Conservation (phyloP, 2,797 vertebrate species). For the Luscinia megarhynchos region DNA sequence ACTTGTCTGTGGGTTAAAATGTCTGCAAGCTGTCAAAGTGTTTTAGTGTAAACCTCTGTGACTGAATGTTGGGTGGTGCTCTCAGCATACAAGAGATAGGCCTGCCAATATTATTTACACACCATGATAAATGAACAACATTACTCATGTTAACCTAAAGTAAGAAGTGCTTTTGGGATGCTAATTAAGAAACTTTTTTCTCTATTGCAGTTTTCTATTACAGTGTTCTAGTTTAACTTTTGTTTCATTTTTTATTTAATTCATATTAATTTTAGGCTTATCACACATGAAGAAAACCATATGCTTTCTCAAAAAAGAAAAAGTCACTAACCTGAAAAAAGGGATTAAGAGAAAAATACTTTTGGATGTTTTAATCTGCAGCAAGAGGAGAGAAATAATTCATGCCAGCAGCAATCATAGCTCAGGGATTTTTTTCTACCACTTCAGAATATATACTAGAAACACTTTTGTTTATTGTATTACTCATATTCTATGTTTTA, state of each 20-base stretch:
- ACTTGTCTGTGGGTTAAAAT: slow-evolving; percentile 44
- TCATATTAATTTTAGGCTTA: background rate
- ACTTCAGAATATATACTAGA: background rate
- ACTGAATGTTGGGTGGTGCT: background rate
- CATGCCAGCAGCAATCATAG: background rate
- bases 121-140: background rate
- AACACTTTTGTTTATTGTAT: background rate
- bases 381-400: background rate
- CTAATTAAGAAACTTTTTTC: background rate
- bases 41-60: slow-evolving; percentile 36
- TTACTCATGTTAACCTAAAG: background rate
- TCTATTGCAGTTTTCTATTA: background rate
- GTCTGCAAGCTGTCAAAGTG: slow-evolving; percentile 45
- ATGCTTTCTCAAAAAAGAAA: background rate
- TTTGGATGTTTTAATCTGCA: slow-evolving; percentile 27
- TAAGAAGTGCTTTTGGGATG: background rate
- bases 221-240: background rate
- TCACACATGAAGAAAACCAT: background rate
- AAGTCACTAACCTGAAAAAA: background rate
- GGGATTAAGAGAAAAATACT: slow-evolving; percentile 1
- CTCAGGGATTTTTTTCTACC: background rate
- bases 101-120: slow-evolving; percentile 31
- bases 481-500: background rate
- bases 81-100: background rate
- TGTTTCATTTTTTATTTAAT: background rate